These are phyloP conservation scores for Trichomalopsis sarcophagae DNA, from an alignment of 1,140 invertebrate species.

Conservation along the genomic window DNA sequence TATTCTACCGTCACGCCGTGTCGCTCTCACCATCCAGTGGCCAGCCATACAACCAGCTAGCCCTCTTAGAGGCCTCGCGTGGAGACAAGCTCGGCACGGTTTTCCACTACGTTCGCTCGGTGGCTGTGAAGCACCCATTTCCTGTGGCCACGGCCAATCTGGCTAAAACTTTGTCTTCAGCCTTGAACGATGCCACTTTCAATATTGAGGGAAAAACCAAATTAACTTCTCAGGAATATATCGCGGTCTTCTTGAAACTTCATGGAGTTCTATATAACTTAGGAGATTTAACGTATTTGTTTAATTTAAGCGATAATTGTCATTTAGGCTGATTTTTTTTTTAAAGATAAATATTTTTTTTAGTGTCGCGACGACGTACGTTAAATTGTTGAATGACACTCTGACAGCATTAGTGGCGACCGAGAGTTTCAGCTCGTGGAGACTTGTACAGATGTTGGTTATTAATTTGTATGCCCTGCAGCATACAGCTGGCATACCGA, in stretches of 20 bases:
- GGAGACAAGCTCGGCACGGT: constrained; percentile 88
- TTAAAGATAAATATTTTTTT: constrained; percentile 13
- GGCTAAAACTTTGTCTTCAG: constrained; percentile 79
- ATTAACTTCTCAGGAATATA: constrained; percentile 81
- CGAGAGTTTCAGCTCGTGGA: constrained; percentile 84
- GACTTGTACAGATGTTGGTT: constrained; percentile 84
- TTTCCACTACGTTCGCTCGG: constrained; percentile 88
- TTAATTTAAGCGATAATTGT: neutral
- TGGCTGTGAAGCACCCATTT: constrained; percentile 88
- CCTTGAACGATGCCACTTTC: constrained; percentile 73
- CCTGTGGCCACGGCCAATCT: constrained; percentile 88
- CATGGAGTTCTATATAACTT: constrained; percentile 79
- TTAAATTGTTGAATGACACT: constrained; percentile 80
- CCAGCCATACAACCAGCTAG: constrained; percentile 92
- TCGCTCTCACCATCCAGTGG: constrained; percentile 87
- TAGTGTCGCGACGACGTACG: constrained; percentile 74
- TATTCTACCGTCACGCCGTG: constrained; percentile 84
- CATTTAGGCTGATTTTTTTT: neutral
- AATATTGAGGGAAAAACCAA: constrained; percentile 77
- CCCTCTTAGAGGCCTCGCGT: constrained; percentile 85
- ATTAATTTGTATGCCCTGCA: constrained; percentile 85
- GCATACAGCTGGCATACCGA: constrained; percentile 74
- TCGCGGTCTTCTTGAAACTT: constrained; percentile 81
- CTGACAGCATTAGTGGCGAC: constrained; percentile 85
- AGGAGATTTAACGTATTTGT: constrained; percentile 72